These are phyloP conservation scores for Megaceryle maxima DNA, from an alignment of 2,113 vertebrate genomes.

Conservation along the genomic window DNA sequence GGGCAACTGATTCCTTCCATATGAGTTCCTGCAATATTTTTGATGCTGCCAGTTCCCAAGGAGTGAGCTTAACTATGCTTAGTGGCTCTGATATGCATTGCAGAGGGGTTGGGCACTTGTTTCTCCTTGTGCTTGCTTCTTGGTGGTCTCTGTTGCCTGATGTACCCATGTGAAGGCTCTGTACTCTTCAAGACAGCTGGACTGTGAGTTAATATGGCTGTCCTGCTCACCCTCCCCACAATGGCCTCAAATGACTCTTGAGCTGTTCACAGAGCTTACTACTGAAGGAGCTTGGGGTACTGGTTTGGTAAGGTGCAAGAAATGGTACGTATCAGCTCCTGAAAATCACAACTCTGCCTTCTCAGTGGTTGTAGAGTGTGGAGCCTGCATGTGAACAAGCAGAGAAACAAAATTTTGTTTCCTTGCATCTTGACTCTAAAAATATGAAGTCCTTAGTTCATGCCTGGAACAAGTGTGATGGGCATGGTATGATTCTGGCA, in stretches of 20 bases:
- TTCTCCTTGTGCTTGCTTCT: background rate
- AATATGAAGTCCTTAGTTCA: background rate
- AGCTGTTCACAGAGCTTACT: background rate
- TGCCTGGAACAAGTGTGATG: background rate
- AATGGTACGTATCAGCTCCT: background rate
- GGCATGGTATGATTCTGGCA: background rate
- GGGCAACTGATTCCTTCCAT: background rate
- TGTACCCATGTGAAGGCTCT: background rate
- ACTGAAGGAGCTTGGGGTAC: background rate
- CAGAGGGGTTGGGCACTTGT: background rate
- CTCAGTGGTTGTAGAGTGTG: background rate
- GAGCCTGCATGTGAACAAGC: background rate
- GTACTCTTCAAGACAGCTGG: rapidly evolving
- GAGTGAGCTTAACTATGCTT: background rate
- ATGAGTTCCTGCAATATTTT: background rate
- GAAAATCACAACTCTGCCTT: background rate
- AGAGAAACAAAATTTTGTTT: background rate
- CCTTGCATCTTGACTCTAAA: background rate
- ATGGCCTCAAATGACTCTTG: background rate
- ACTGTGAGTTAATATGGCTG: background rate
- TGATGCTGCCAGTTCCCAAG: background rate
- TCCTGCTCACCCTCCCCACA: background rate
- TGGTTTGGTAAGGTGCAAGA: background rate
- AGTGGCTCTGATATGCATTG: background rate
- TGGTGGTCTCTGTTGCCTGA: background rate